phyloP scores from a whole-genome alignment of 2,113 vertebrate species.

The Thalassoma bifasciatum region DNA sequence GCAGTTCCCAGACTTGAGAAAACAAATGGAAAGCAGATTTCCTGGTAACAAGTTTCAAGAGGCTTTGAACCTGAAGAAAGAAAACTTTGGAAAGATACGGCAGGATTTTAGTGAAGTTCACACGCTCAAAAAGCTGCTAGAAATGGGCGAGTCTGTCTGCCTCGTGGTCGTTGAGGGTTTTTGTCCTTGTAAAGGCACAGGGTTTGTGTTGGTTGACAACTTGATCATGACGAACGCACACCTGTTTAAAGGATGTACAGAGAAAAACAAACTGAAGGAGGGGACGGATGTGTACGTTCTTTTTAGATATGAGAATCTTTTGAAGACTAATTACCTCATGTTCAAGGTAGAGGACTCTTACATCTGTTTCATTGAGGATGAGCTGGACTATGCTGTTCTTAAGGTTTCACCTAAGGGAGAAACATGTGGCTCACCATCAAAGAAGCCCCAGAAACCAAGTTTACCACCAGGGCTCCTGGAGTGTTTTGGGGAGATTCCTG shows the following conservation, averaged over 20 bases:
- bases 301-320: constrained; percentile 27
- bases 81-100: constrained; percentile 51
- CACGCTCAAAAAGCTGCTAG: not conserved
- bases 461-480: constrained; percentile 40
- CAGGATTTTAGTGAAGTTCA: constrained; percentile 37
- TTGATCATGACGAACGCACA: constrained; percentile 51
- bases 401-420: not conserved
- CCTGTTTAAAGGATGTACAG: not conserved
- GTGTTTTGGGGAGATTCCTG: not conserved
- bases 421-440: not conserved
- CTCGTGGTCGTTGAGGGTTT: accelerated
- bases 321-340: accelerated
- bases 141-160: constrained; percentile 35
- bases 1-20: constrained; percentile 13
- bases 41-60: not conserved
- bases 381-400: constrained; percentile 32
- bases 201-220: constrained; percentile 42
- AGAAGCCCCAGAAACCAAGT: too few species aligned
- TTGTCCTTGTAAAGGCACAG: not conserved
- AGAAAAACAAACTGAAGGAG: accelerated
- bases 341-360: accelerated
- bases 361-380: accelerated
- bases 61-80: not conserved
- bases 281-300: accelerated
- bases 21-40: not conserved